A percentile compares a stretch with the other conserved stretches of the same genome.
These are phyloP conservation scores for Polypedilum pembai DNA, from an alignment of 1,140 invertebrate genomes.

Conservation along the genomic window DNA sequence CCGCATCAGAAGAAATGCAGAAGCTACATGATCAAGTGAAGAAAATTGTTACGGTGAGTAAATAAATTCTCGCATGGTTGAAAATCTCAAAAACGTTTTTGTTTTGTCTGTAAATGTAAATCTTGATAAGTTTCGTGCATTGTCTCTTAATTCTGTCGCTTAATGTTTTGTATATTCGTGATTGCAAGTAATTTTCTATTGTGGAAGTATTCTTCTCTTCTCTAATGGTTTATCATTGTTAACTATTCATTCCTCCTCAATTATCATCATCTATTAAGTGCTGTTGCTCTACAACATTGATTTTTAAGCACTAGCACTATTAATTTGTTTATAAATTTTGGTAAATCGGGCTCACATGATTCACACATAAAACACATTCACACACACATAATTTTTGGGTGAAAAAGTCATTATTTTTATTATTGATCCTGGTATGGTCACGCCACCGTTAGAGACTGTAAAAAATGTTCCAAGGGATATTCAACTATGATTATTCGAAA, in stretches of 20 bases:
- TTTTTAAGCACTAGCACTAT: too few species aligned
- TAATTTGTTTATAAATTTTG: neutral
- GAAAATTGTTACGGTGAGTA: slow-evolving; percentile 43
- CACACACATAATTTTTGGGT: neutral
- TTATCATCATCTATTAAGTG: too few species aligned
- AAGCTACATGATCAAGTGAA: slow-evolving; percentile 43
- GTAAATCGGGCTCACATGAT: slow-evolving; percentile 10
- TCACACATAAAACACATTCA: slow-evolving; percentile 13
- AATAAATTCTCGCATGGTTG: neutral
- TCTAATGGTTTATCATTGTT: neutral
- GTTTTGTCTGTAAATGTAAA: neutral
- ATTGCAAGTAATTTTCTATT: neutral
- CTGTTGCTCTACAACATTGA: too few species aligned
- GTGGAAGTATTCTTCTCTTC: neutral
- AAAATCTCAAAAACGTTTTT: neutral
- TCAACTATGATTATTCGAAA: too few species aligned
- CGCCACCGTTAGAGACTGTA: too few species aligned
- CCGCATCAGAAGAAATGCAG: slow-evolving; percentile 41
- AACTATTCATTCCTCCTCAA: neutral
- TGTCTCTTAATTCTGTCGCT: neutral
- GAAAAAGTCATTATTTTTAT: too few species aligned
- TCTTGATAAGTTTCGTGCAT: slow-evolving; percentile 2
- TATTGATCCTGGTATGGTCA: too few species aligned
- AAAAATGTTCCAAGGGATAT: too few species aligned
- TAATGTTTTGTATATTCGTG: neutral